Percentiles rank a stretch among this genome's conserved stretches.
These are phyloP conservation scores for Pelmatolapia mariae DNA, from an alignment of 2,113 vertebrate species.

Conservation along the genomic window DNA sequence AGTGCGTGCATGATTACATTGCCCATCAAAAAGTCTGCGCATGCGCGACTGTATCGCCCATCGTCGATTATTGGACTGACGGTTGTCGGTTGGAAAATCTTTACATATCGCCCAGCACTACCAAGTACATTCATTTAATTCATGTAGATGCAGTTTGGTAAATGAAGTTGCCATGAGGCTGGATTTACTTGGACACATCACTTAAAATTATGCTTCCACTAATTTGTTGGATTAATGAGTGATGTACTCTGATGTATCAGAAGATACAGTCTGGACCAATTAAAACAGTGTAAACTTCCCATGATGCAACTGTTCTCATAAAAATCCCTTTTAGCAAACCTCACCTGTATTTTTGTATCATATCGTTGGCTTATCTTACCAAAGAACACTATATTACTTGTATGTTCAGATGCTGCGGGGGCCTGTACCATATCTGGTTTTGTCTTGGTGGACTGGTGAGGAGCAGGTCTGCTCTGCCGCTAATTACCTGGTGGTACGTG, in stretches of 20 bases:
- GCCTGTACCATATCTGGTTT: background rate
- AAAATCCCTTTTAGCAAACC: background rate
- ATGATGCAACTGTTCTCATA: background rate
- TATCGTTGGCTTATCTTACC: background rate
- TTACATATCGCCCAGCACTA: fast-evolving
- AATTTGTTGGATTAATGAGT: background rate
- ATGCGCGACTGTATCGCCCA: fast-evolving
- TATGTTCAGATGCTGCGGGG: background rate
- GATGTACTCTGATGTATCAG: background rate
- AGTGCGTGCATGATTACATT: background rate
- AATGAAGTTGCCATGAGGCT: too few species aligned
- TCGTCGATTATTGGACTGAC: background rate
- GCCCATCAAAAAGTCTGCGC: background rate
- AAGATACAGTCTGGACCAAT: background rate
- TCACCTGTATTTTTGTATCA: background rate
- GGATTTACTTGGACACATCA: background rate
- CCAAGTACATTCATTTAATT: background rate
- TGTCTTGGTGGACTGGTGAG: background rate
- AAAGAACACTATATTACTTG: background rate
- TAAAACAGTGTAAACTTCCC: background rate
- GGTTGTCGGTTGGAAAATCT: background rate
- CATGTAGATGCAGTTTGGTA: background rate
- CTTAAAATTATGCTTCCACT: background rate
- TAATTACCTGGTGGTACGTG: conserved; percentile 77
- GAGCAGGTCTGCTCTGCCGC: background rate